phyloP scores from a whole-genome alignment of 2,797 vertebrate genomes.

The Knipowitschia caucasica region DNA sequence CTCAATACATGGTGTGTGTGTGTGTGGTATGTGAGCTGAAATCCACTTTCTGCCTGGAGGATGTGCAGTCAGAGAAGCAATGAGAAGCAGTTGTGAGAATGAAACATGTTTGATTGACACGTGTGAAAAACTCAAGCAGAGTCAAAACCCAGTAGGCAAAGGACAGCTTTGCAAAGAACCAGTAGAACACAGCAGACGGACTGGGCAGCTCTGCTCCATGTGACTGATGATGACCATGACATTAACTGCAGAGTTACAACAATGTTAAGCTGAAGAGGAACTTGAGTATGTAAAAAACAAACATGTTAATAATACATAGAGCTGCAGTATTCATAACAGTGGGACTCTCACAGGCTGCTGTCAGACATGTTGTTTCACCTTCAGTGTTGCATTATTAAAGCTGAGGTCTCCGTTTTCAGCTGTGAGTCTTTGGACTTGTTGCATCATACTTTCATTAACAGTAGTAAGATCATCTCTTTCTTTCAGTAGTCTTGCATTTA shows the following conservation, averaged over 20 bases:
- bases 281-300: neutral
- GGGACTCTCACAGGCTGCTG: neutral
- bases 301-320: neutral
- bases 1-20: too few relatives aligned
- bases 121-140: too few relatives aligned
- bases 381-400: conserved; percentile 77
- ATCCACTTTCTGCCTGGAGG: too few relatives aligned
- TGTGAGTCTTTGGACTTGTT: conserved; percentile 68
- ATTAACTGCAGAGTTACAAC: neutral
- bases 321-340: neutral
- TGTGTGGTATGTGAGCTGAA: too few relatives aligned
- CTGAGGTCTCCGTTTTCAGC: conserved; percentile 59
- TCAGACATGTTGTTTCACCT: conserved; percentile 64
- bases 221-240: too few relatives aligned
- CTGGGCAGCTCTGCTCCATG: too few relatives aligned
- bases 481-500: conserved; percentile 71
- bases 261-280: neutral
- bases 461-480: conserved; percentile 61
- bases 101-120: too few relatives aligned
- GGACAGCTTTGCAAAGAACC: too few relatives aligned
- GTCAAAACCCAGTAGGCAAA: too few relatives aligned
- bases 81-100: too few relatives aligned
- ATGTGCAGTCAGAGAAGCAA: too few relatives aligned
- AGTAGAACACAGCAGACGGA: too few relatives aligned
- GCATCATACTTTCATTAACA: conserved; percentile 66